A percentile compares a stretch with the other conserved stretches of the same genome.
Conservation (phyloP, 2,113 vertebrate species). For the Excalfactoria chinensis region DNA sequence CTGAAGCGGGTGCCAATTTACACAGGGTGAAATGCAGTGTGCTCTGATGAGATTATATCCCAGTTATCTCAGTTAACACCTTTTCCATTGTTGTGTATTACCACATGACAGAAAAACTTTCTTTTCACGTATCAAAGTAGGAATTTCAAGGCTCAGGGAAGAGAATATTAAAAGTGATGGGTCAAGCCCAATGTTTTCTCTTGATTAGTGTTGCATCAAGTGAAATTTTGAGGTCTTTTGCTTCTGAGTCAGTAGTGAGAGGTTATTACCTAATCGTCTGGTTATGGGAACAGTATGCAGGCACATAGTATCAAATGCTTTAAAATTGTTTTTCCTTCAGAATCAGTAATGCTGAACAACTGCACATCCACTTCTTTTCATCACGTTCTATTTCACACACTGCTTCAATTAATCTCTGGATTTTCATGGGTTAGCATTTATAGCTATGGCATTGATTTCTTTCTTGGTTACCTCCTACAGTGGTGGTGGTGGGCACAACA, state of each 20-base stretch:
- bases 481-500: background rate
- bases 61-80: background rate
- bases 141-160: background rate
- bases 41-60: background rate
- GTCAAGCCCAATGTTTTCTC: background rate
- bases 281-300: background rate
- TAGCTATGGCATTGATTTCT: background rate
- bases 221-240: background rate
- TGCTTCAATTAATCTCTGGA: background rate
- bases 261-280: background rate
- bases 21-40: background rate
- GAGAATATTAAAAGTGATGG: background rate
- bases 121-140: background rate
- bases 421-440: background rate
- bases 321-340: background rate
- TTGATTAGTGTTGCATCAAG: background rate
- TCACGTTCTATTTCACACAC: background rate
- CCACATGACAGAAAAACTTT: background rate
- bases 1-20: background rate
- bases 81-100: background rate
- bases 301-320: background rate
- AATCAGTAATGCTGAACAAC: background rate
- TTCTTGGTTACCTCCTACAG: background rate
- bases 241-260: background rate
- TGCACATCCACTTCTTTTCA: background rate